Conservation (phyloP, 2,797 vertebrate genomes). For the Telmatherina bonti region DNA sequence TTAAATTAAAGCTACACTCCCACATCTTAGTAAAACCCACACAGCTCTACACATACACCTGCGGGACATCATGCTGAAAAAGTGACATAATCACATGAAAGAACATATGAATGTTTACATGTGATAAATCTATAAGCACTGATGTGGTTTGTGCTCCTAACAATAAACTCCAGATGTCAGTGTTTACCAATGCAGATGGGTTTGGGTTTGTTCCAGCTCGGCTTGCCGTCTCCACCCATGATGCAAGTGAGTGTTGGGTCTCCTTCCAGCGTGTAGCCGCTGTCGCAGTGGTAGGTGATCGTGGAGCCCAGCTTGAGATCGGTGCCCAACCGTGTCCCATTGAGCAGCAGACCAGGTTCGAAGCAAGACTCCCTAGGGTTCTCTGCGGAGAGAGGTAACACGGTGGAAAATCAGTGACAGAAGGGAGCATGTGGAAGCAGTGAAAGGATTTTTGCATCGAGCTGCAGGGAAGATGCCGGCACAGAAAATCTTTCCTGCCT, state of each 20-base stretch:
- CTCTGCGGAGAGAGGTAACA: conserved; percentile 82
- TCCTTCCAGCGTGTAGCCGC: conserved; percentile 93
- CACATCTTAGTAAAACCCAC: conserved; percentile 43
- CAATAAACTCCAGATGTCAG: conserved; percentile 71
- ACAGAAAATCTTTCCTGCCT: conserved; percentile 35
- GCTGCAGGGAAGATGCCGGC: conserved; percentile 26
- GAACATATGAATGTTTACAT: conserved; percentile 48
- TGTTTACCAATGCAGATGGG: conserved; percentile 94
- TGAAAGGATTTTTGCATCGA: conserved; percentile 45
- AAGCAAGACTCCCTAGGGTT: conserved; percentile 99
- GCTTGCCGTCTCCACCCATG: conserved; percentile 94
- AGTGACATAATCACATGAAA: conserved; percentile 21
- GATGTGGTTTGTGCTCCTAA: conserved; percentile 52
- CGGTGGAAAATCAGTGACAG: conserved; percentile 64
- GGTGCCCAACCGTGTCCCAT: conserved; percentile 90
- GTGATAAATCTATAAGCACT: conserved; percentile 47
- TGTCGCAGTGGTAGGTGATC: conserved; percentile 94
- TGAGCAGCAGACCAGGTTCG: conserved; percentile 92
- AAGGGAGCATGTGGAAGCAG: conserved; percentile 40
- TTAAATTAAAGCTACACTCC: conserved; percentile 43
- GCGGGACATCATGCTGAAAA: conserved; percentile 25
- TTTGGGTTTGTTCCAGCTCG: conserved; percentile 92
- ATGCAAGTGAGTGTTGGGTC: conserved; percentile 91
- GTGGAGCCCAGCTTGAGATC: conserved; percentile 95
- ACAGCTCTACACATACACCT: conserved; percentile 22